Base-by-base conservation (phyloP, 2,797 vertebrate species). In the Cercopithecus diana region DNA sequence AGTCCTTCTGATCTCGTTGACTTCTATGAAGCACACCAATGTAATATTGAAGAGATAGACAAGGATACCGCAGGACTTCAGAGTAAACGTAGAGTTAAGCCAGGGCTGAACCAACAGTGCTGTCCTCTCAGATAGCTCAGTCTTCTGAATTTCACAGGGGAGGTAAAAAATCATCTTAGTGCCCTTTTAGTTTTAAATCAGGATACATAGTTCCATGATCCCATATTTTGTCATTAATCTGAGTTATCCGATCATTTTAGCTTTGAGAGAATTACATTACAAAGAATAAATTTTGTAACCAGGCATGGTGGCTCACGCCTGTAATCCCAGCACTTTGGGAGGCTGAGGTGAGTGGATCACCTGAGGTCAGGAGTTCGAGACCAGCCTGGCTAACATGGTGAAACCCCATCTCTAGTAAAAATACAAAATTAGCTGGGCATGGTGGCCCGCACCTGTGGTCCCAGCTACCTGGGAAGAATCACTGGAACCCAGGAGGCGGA, bases 1-100 rank as follows among this genome's bases (percentile, higher is more conserved):
- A 73, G 48, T 93, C 80, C 28, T 77, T 97, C 52, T 96, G 73
- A 52, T 93, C 50, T 93, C 72, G 30, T 48, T 36, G 50, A 82
- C 30, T 83, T 95, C 52, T 75, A 14, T 10, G 22, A 95, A 82
- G 72, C 72, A 61, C 36, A 82, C 41, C 24, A n/a, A 7, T 83
- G 82, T 50, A 86, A 52, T 39, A 48, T 50, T 55, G 70, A 28
- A 79, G 64, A 82, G 5, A 58, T 24, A 80, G n/a, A 43, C 19
- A 57, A 11, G 22, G 76, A 20, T 39, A 19, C 36, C 8, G 24
- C 8, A n/a, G 83, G 79, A 57, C 61, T 77, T 91, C 83, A 61
- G 77, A 57, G 10, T 72, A 91, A 93, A 91, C n/a, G 50, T 61
- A 33, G 39, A 81, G 24, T 45, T 41, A 80, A 39, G 2, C 33